phyloP scores from a whole-genome alignment of 1,140 invertebrate genomes.

The Lepidostoma basale region DNA sequence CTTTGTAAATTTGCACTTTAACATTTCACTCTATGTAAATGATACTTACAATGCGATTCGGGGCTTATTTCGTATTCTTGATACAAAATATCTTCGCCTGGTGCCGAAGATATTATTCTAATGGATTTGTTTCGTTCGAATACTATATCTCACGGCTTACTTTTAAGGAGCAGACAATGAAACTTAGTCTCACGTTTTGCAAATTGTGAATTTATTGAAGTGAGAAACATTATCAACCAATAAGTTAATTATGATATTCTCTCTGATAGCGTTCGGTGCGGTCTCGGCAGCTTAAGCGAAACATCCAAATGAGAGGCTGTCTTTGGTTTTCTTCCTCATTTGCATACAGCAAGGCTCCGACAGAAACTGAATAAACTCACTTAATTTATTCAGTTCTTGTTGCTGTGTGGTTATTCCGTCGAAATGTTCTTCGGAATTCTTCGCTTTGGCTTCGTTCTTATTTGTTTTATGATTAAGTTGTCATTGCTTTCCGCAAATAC shows the following conservation, averaged over 20 bases:
- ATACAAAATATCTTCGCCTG: no score
- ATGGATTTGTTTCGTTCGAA: no score
- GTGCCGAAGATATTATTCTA: no score
- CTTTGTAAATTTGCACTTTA: no score
- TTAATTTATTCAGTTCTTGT: constrained; percentile 40
- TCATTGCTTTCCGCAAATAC: constrained; percentile 44
- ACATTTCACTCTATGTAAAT: no score
- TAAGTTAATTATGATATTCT: constrained; percentile 5
- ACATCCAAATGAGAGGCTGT: constrained; percentile 13
- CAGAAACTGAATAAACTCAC: constrained; percentile 42
- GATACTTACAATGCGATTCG: no score
- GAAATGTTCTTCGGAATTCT: constrained; percentile 3
- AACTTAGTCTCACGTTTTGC: background rate
- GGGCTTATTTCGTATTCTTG: no score
- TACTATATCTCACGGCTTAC: no score
- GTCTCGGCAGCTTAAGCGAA: constrained; percentile 15
- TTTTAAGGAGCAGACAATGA: no score
- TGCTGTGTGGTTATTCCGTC: constrained; percentile 3
- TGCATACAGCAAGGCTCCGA: constrained; percentile 34
- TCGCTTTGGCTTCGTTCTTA: constrained; percentile 25
- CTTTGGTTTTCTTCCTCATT: constrained; percentile 31
- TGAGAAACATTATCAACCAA: constrained; percentile 6
- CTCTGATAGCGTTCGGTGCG: background rate
- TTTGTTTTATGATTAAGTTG: constrained; percentile 45
- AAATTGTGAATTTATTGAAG: background rate